Conservation (phyloP, 2,113 vertebrate species). For the Hydrochoerus hydrochaeris region DNA sequence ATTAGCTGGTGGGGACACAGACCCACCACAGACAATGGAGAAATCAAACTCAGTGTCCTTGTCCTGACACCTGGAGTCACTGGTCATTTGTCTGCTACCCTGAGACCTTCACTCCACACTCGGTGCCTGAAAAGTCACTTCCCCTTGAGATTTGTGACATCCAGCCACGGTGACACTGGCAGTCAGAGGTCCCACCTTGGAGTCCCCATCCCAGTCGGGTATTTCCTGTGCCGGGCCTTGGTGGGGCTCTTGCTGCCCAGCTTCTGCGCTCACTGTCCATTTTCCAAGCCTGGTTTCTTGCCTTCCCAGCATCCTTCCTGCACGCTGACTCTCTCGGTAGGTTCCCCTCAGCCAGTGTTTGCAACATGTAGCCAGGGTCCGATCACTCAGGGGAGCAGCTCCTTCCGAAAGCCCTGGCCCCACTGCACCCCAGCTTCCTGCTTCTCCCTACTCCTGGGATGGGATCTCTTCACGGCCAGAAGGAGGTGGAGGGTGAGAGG, state of each 20-base stretch:
- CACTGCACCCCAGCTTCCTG: background rate
- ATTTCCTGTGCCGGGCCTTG: background rate
- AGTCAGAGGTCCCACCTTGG: accelerated
- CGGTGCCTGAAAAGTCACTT: background rate
- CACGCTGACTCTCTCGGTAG: background rate
- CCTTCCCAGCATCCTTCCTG: background rate
- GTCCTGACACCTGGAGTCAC: background rate
- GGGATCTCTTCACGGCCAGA: background rate
- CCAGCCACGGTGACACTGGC: background rate
- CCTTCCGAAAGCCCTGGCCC: background rate
- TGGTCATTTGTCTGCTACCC: no score
- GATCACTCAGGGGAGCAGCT: background rate
- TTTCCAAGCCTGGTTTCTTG: background rate
- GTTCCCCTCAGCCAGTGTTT: no score
- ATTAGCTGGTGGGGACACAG: no score
- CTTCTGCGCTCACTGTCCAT: background rate
- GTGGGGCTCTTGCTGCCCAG: background rate
- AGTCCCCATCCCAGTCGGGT: background rate
- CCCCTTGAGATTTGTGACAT: background rate
- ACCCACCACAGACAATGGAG: background rate
- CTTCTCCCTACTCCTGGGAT: background rate
- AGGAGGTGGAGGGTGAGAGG: background rate
- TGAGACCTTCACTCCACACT: background rate
- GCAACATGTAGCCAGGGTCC: no score
- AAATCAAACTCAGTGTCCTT: background rate